These are phyloP conservation scores for Engraulis encrasicolus DNA, from an alignment of 2,113 vertebrate genomes.

Conservation along the genomic window DNA sequence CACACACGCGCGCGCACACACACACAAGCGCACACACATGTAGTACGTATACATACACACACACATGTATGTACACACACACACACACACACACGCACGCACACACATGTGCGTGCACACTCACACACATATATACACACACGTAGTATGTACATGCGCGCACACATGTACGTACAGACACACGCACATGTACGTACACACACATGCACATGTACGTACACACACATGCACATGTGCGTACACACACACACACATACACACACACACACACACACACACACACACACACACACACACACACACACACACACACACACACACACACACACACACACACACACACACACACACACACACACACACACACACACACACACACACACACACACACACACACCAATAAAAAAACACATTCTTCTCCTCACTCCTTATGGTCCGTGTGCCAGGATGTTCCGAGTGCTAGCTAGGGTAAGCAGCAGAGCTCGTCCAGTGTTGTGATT, in stretches of 20 bases:
- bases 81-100: too few relatives aligned
- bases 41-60: too few relatives aligned
- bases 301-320: neutral
- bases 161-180: too few relatives aligned
- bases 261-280: neutral
- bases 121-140: too few relatives aligned
- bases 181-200: too few relatives aligned
- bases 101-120: too few relatives aligned
- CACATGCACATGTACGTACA: too few relatives aligned
- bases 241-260: neutral
- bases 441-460: neutral
- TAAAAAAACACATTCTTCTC: neutral
- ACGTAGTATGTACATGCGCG: too few relatives aligned
- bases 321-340: neutral
- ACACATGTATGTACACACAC: too few relatives aligned
- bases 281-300: neutral
- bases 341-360: neutral
- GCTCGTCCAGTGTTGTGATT: conserved; percentile 60
- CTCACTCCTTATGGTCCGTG: neutral
- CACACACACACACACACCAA: neutral
- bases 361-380: conserved; percentile 2
- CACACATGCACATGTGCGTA: too few relatives aligned
- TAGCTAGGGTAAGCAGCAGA: neutral
- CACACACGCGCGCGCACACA: neutral
- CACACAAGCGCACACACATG: too few relatives aligned